phyloP scores from a whole-genome alignment of 2,113 vertebrate genomes.

The Tupaia tana region DNA sequence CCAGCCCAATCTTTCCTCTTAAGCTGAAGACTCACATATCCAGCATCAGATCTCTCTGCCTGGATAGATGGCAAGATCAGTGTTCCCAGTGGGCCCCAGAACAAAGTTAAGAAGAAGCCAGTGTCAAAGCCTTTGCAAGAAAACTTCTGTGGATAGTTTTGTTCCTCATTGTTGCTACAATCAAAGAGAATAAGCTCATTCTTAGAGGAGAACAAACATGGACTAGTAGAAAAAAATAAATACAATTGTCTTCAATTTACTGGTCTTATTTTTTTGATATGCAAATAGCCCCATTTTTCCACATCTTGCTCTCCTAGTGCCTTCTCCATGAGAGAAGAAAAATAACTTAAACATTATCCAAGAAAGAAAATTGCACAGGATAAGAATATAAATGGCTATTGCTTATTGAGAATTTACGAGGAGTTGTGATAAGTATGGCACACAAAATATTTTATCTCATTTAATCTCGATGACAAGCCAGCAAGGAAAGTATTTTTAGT shows the following conservation, averaged over 20 bases:
- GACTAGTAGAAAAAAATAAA: conserved; percentile 18
- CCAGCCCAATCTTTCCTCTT: not conserved
- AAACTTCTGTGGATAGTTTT: not conserved
- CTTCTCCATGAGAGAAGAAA: not conserved
- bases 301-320: not conserved
- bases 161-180: not conserved
- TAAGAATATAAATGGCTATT: not conserved
- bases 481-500: not conserved
- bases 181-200: not conserved
- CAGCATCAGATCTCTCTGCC: not conserved
- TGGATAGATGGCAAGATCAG: not conserved
- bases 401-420: not conserved
- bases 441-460: not conserved
- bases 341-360: not conserved
- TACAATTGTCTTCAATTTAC: not conserved
- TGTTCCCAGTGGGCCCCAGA: not conserved
- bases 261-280: not conserved
- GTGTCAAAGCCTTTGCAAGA: not conserved
- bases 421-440: not conserved
- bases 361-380: conserved; percentile 25
- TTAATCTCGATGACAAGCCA: not conserved
- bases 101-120: not conserved
- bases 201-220: not conserved
- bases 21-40: not conserved
- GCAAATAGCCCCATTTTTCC: not conserved